phyloP scores from a whole-genome alignment of 2,797 vertebrate species.

The Cuculus canorus region DNA sequence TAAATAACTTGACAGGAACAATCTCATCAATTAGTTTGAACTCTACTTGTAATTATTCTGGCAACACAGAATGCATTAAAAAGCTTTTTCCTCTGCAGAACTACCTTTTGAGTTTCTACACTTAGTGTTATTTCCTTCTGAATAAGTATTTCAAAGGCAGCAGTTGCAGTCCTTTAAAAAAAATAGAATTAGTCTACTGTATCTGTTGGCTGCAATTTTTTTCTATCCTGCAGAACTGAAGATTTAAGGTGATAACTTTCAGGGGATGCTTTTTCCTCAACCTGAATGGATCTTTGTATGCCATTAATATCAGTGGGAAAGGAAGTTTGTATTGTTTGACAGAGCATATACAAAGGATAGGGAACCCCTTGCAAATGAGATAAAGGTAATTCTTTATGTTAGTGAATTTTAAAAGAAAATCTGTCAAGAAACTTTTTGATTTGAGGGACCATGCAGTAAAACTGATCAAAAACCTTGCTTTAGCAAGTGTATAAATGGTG shows the following conservation, averaged over 20 bases:
- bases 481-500: neutral
- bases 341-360: rapidly evolving
- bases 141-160: neutral
- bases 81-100: neutral
- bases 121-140: neutral
- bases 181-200: neutral
- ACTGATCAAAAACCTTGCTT: neutral
- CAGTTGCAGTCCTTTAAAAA: neutral
- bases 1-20: neutral
- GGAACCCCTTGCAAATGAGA: neutral
- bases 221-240: neutral
- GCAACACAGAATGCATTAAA: neutral
- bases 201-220: neutral
- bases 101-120: neutral
- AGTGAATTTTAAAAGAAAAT: neutral
- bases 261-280: neutral
- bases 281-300: neutral
- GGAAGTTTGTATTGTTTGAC: neutral
- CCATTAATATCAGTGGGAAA: rapidly evolving
- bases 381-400: neutral
- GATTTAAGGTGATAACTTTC: neutral
- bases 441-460: neutral
- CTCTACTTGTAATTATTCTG: neutral
- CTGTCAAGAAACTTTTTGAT: neutral
- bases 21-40: neutral